phyloP scores from a whole-genome alignment of 2,113 vertebrate genomes.

The Callionymus lyra region DNA sequence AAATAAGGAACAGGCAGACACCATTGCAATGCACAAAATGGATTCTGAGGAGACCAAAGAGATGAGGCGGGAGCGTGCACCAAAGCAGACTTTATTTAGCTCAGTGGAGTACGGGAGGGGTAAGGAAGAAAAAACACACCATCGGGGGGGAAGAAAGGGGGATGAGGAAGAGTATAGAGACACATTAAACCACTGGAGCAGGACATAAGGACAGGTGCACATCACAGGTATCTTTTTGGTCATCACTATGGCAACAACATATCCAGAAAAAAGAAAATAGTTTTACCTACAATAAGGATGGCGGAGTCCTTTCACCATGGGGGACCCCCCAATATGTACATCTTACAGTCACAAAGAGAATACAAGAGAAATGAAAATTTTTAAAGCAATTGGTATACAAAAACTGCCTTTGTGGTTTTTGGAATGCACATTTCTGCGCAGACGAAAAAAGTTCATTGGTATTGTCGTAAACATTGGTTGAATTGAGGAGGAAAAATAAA shows the following conservation, averaged over 20 bases:
- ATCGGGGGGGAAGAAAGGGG: slow-evolving; percentile 39
- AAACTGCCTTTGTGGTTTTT: slow-evolving; percentile 72
- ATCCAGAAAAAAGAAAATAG: slow-evolving; percentile 60
- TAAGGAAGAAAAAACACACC: slow-evolving; percentile 62
- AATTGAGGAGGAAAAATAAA: slow-evolving; percentile 55
- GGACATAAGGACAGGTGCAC: slow-evolving; percentile 71
- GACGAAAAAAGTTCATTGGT: slow-evolving; percentile 73
- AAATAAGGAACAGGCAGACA: slow-evolving; percentile 37
- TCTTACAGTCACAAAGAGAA: slow-evolving; percentile 73
- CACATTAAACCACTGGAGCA: slow-evolving; percentile 66
- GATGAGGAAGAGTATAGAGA: slow-evolving; percentile 47
- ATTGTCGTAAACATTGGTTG: slow-evolving; percentile 77
- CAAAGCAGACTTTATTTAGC: slow-evolving; percentile 76
- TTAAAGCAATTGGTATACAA: slow-evolving; percentile 56
- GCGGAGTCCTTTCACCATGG: slow-evolving; percentile 66
- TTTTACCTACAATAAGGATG: slow-evolving; percentile 64
- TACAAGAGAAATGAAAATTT: slow-evolving; percentile 58
- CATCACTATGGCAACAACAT: slow-evolving; percentile 75
- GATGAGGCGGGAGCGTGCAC: slow-evolving; percentile 58
- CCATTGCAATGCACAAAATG: slow-evolving; percentile 48
- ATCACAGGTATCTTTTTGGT: slow-evolving; percentile 77
- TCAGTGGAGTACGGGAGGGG: slow-evolving; percentile 63
- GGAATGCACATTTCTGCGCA: slow-evolving; percentile 83
- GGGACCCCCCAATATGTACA: slow-evolving; percentile 82
- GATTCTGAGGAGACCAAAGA: slow-evolving; percentile 44